These are phyloP conservation scores for Mus pahari DNA, from an alignment of 2,113 vertebrate genomes.

Conservation along the genomic window DNA sequence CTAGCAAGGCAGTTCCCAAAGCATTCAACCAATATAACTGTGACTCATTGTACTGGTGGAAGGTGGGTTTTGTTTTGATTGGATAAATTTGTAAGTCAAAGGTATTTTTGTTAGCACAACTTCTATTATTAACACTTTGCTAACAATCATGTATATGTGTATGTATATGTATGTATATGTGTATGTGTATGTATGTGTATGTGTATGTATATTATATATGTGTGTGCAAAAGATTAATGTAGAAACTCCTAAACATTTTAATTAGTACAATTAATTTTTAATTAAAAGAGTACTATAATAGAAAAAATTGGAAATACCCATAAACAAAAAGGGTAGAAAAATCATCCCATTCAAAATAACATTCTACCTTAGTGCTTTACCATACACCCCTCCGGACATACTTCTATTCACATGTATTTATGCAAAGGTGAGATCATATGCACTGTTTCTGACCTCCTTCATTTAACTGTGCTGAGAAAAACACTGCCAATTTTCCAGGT, in stretches of 20 bases:
- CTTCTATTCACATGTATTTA: not conserved
- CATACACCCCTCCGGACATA: not conserved
- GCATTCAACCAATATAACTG: not conserved
- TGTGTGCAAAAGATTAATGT: not conserved
- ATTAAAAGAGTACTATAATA: conserved; percentile 39
- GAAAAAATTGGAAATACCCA: not conserved
- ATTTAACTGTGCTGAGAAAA: not conserved
- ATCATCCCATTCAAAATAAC: not conserved
- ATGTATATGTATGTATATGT: too few relatives aligned
- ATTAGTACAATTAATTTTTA: conserved; percentile 16
- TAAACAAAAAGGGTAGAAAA: not conserved
- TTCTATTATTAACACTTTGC: not conserved
- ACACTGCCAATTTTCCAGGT: not conserved
- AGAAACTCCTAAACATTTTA: not conserved
- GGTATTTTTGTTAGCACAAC: not conserved
- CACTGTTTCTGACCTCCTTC: not conserved
- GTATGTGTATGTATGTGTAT: not conserved
- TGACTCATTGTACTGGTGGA: not conserved
- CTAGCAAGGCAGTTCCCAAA: not conserved
- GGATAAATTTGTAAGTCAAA: conserved; percentile 41
- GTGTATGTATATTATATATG: accelerated
- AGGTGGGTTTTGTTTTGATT: not conserved
- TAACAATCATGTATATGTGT: not conserved
- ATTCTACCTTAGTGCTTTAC: not conserved
- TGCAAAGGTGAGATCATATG: not conserved